A percentile compares a stretch with the other conserved stretches of the same genome.
phyloP scores from a whole-genome alignment of 2,888 invertebrate species.

The Conchocele bisecta region DNA sequence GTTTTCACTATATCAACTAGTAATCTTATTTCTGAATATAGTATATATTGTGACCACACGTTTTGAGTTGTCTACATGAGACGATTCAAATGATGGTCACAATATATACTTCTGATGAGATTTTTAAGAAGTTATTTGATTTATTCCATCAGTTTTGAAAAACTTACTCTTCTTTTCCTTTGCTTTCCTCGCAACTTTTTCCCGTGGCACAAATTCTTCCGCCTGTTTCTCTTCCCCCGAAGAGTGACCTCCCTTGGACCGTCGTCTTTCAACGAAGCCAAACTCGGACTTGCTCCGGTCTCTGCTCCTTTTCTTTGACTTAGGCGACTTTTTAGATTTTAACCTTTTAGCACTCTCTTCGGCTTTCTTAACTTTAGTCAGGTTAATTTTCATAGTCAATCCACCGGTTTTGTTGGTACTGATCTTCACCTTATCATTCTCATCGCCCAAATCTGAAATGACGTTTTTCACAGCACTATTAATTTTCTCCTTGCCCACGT shows the following conservation, averaged over 20 bases:
- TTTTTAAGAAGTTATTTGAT: too few relatives aligned
- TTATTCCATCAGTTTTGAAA: neutral
- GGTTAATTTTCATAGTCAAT: conserved; percentile 61
- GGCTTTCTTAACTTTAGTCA: conserved; percentile 53
- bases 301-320: conserved; percentile 29
- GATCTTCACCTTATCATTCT: conserved; percentile 64
- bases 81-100: too few relatives aligned
- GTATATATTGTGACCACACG: too few relatives aligned
- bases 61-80: too few relatives aligned
- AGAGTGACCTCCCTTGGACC: conserved; percentile 20
- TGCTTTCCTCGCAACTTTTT: conserved; percentile 69
- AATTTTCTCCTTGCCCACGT: conserved; percentile 38
- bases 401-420: conserved; percentile 60
- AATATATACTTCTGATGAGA: too few relatives aligned
- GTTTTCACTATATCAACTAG: too few relatives aligned
- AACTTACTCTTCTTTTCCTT: conserved; percentile 66
- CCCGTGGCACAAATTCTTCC: conserved; percentile 47
- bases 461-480: conserved; percentile 64
- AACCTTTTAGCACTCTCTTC: conserved; percentile 45
- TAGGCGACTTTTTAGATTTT: conserved; percentile 42
- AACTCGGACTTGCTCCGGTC: conserved; percentile 21
- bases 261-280: conserved; percentile 17
- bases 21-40: too few relatives aligned
- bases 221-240: conserved; percentile 44
- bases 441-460: conserved; percentile 63